Conservation (phyloP, 2,113 vertebrate genomes). For the Nannobrachium achirus region DNA sequence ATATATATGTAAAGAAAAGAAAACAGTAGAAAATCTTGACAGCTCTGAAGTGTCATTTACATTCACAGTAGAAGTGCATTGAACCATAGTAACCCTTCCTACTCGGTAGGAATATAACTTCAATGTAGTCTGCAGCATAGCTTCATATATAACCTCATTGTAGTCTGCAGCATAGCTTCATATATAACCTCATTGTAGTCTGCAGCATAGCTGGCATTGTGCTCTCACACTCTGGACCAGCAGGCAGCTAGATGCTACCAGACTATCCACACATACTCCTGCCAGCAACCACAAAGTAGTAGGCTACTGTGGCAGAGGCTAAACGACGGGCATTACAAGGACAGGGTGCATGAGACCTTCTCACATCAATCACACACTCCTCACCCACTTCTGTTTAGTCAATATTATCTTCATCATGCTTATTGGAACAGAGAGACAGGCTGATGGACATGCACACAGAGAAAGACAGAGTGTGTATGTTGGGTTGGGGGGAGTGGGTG, state of each 20-base stretch:
- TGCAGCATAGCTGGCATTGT: constrained; percentile 7
- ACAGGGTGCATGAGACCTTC: constrained; percentile 16
- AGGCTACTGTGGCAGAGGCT: background rate
- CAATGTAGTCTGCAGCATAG: constrained; percentile 10
- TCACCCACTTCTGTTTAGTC: background rate
- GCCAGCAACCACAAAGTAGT: background rate
- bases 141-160: too few relatives aligned
- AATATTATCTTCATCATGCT: background rate
- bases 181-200: constrained; percentile 12
- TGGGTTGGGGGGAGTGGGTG: too few relatives aligned
- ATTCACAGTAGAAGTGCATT: constrained; percentile 7
- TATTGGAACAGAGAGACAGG: background rate
- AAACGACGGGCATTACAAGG: constrained; percentile 6
- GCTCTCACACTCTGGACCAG: constrained; percentile 12
- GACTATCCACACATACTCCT: constrained; percentile 24
- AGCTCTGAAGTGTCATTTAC: too few relatives aligned
- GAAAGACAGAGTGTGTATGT: background rate
- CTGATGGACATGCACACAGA: background rate
- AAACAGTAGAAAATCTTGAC: too few relatives aligned
- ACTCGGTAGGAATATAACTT: constrained; percentile 29
- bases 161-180: too few relatives aligned
- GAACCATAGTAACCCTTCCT: too few relatives aligned
- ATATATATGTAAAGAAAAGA: too few relatives aligned
- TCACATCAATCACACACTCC: background rate
- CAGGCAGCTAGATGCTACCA: constrained; percentile 8